Conservation (phyloP, 2,888 invertebrate genomes). For the Pasiphila rectangulata region DNA sequence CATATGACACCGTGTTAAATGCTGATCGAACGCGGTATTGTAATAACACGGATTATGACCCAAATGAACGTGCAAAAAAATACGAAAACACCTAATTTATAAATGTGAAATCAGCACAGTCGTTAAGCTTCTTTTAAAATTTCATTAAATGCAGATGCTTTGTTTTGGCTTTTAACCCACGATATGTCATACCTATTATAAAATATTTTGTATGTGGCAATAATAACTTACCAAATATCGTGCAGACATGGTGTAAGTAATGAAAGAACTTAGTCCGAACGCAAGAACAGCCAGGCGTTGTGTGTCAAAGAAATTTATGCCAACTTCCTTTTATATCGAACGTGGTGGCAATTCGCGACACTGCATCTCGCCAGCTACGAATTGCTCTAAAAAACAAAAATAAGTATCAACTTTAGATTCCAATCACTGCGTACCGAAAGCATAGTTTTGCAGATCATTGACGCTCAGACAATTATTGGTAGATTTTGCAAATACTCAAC, state of each 20-base stretch:
- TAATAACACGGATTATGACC: too few species aligned
- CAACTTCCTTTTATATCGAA: constrained; percentile 79
- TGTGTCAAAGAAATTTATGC: constrained; percentile 78
- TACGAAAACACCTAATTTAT: too few species aligned
- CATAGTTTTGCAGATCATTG: constrained; percentile 29
- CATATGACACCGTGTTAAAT: too few species aligned
- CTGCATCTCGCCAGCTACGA: constrained; percentile 60
- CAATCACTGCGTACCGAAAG: constrained; percentile 37
- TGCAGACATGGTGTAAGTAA: constrained; percentile 65
- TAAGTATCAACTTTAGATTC: constrained; percentile 38
- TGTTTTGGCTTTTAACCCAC: too few species aligned
- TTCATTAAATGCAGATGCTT: too few species aligned
- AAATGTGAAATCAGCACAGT: too few species aligned
- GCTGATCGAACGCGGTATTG: too few species aligned
- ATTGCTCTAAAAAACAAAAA: constrained; percentile 38
- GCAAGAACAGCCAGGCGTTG: constrained; percentile 59
- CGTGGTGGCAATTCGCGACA: constrained; percentile 78
- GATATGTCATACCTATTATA: neutral
- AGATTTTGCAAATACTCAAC: constrained; percentile 38
- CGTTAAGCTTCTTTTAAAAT: too few species aligned
- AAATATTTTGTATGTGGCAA: neutral
- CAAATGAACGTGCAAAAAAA: too few species aligned
- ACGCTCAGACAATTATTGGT: constrained; percentile 21
- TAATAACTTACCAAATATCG: constrained; percentile 73
- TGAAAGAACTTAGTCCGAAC: constrained; percentile 55